Evolutionary conservation across 2,797 vertebrate genomes (phyloP).

Genomic region (Pterois miles): DNA sequence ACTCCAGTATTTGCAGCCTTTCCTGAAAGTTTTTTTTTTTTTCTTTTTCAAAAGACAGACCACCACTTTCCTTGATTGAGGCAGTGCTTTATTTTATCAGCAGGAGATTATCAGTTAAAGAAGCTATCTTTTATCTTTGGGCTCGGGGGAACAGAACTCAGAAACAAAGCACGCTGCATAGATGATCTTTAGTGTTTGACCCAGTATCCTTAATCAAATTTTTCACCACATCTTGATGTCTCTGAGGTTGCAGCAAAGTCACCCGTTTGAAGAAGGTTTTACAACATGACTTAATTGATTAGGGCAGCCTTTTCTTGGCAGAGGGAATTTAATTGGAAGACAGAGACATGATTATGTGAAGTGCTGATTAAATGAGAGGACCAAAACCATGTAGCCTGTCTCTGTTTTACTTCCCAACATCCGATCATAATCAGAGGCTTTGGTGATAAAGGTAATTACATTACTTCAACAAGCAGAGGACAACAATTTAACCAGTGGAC

Average conservation of each 20-base stretch:
- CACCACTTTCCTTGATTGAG: constrained; percentile 44
- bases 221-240: constrained; percentile 62
- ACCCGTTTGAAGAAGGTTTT: constrained; percentile 60
- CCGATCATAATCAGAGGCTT: constrained; percentile 58
- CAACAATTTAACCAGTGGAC: constrained; percentile 42
- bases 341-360: constrained; percentile 74
- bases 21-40: neutral
- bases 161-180: constrained; percentile 41
- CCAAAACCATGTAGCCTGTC: constrained; percentile 43
- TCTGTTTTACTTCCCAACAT: constrained; percentile 56
- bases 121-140: constrained; percentile 38
- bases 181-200: constrained; percentile 54
- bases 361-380: constrained; percentile 76
- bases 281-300: constrained; percentile 73
- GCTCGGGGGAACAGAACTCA: constrained; percentile 4
- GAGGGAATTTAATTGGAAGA: constrained; percentile 71
- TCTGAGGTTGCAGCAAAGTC: constrained; percentile 71
- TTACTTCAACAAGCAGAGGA: constrained; percentile 60
- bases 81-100: constrained; percentile 53
- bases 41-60: neutral
- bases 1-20: neutral
- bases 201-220: constrained; percentile 58
- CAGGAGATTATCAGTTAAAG: constrained; percentile 49
- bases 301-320: constrained; percentile 60
- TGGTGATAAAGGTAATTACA: constrained; percentile 72